Evolutionary conservation across 2,113 vertebrate species (phyloP), one percentile per base, ranked within the genome.

Genomic region (Daphoenositta chrysoptera): DNA sequence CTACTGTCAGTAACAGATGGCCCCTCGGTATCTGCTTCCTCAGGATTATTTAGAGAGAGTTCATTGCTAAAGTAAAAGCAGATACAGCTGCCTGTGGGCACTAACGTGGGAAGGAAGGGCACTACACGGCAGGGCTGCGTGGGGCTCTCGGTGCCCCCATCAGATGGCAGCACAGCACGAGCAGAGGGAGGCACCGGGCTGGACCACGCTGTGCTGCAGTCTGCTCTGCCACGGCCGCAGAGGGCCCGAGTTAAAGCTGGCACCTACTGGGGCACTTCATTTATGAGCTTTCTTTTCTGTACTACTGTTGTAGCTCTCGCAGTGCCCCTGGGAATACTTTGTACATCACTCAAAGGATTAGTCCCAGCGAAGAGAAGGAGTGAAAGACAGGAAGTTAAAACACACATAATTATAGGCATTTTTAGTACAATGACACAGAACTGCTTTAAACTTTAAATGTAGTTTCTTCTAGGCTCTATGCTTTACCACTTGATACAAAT

Each of bases 91-190:
- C n/a, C 71, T 13, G 37, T 1, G 22, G 78, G 79, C 71, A 33
- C 14, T 4, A 2, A 7, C 1, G 53, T 8, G 31, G 27, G 56
- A 13, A 16, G 40, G 53, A 20, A 30, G 13, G 33, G 42, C 53
- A 15, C 4, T 22, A 0, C 18, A 4, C 4, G 14, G 7, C 66
- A 15, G 54, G 53, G 89, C 54, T 22, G 77, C 2, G 72, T 4
- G 40, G 66, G 33, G 31, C 44, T 53, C 40, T 0, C 3, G 22
- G 12, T 10, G 20, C 37, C 83, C 40, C 96, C 97, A 82, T 89
- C 66, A 96, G 96, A 57, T 90, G 97, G 95, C 96, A 96, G 94
- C 87, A 94, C 63, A 92, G 82, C 84, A 15, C 26, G 89, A 33
- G 66, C 76, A 14, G 60, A 48, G 54, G 7, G 14, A 8, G 33